These are phyloP conservation scores for Drosophila nr. perissopoda DNA, from an alignment of 2,888 invertebrate species.

Conservation along the genomic window DNA sequence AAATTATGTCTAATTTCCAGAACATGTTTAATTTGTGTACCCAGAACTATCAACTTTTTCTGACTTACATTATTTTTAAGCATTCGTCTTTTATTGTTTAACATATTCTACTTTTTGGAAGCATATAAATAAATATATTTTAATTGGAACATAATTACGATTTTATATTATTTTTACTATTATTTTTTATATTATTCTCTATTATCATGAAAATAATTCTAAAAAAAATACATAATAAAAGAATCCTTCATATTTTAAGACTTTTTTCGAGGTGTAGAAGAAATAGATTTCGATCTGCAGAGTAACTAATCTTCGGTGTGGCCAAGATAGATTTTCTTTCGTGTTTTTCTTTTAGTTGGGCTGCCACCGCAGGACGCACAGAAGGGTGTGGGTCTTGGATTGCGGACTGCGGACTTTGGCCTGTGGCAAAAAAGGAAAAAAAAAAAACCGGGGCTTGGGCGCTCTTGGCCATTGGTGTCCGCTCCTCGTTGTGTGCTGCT, in stretches of 20 bases:
- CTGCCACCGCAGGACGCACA: conserved; percentile 70
- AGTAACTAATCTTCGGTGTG: neutral
- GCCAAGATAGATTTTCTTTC: too few relatives aligned
- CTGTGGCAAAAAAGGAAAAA: conserved; percentile 5
- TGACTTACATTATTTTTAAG: neutral
- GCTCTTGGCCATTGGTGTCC: conserved; percentile 37
- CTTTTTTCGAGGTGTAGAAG: neutral
- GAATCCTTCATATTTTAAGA: neutral
- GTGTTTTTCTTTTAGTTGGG: conserved; percentile 66
- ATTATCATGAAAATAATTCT: neutral
- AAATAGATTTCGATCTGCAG: neutral
- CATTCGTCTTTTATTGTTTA: neutral
- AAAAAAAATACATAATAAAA: neutral
- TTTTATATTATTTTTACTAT: neutral
- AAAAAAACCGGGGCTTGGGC: conserved; percentile 16
- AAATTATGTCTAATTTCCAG: too few relatives aligned
- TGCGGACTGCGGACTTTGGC: conserved; percentile 1
- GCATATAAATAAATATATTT: too few relatives aligned
- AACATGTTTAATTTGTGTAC: neutral
- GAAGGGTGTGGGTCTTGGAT: conserved; percentile 51
- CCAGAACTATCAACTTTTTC: neutral
- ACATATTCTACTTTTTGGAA: neutral
- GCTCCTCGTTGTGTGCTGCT: conserved; percentile 55
- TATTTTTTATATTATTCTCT: neutral
- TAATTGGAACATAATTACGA: neutral